phyloP scores from a whole-genome alignment of 2,888 invertebrate genomes.

The Lypha dubia region DNA sequence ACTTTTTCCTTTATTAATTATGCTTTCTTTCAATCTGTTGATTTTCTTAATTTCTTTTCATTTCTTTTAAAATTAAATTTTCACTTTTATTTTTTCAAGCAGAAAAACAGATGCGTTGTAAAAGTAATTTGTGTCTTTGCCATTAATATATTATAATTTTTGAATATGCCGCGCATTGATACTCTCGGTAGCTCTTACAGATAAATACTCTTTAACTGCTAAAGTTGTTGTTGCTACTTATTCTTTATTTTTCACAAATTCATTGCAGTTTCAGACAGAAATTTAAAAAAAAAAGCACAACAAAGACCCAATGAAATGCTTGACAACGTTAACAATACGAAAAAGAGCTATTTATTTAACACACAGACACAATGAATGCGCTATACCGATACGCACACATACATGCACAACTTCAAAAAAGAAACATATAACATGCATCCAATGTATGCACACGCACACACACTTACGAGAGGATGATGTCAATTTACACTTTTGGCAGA shows the following conservation, averaged over 20 bases:
- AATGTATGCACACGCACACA: constrained; percentile 32
- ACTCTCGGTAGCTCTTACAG: constrained; percentile 73
- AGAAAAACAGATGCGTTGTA: constrained; percentile 48
- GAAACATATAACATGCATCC: constrained; percentile 45
- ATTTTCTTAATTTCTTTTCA: constrained; percentile 12
- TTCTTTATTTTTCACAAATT: constrained; percentile 73
- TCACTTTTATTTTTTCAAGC: constrained; percentile 38
- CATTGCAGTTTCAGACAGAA: constrained; percentile 70
- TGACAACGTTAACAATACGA: constrained; percentile 63
- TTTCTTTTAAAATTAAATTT: constrained; percentile 29
- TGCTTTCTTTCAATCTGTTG: constrained; percentile 19
- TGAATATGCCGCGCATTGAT: constrained; percentile 68
- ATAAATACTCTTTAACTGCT: constrained; percentile 72
- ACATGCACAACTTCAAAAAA: background rate
- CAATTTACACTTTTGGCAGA: constrained; percentile 61
- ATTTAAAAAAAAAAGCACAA: constrained; percentile 60
- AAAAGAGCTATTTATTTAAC: constrained; percentile 71
- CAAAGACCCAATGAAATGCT: constrained; percentile 71
- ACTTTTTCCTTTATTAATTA: background rate
- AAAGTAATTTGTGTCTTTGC: constrained; percentile 57
- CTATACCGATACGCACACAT: constrained; percentile 22
- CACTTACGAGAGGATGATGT: constrained; percentile 64
- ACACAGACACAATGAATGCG: constrained; percentile 58
- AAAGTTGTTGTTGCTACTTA: constrained; percentile 73
- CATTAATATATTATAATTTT: constrained; percentile 38